Conservation (phyloP, 2,113 vertebrate species). For the Carassius auratus region DNA sequence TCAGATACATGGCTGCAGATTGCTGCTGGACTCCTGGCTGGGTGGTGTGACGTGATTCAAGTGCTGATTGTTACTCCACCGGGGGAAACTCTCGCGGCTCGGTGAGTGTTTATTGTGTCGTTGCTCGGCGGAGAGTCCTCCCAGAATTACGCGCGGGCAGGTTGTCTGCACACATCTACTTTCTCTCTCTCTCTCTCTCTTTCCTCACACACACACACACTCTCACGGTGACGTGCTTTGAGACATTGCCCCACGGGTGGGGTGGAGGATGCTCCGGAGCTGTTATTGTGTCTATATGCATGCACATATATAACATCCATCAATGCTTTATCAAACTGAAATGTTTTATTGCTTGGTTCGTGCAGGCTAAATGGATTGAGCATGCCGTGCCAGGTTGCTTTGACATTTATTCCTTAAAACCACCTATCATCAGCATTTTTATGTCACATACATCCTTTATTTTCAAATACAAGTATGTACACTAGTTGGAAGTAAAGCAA, state of each 20-base stretch:
- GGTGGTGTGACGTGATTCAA: slow-evolving; percentile 1
- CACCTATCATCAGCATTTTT: neutral
- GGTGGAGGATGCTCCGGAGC: slow-evolving; percentile 3
- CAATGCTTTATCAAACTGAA: neutral
- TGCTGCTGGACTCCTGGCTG: slow-evolving; percentile 58
- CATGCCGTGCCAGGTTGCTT: neutral
- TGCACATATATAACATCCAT: neutral
- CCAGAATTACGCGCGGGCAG: slow-evolving; percentile 63
- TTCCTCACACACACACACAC: slow-evolving; percentile 23
- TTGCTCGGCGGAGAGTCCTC: slow-evolving; percentile 75
- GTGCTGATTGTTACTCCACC: slow-evolving; percentile 67
- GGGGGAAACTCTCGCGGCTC: slow-evolving; percentile 62
- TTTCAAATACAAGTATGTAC: neutral
- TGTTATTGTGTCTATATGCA: slow-evolving; percentile 24
- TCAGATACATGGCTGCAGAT: slow-evolving; percentile 80
- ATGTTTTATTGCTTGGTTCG: neutral
- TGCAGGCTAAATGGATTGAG: neutral
- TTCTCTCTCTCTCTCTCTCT: neutral
- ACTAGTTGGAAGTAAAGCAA: no score
- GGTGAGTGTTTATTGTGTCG: slow-evolving; percentile 74
- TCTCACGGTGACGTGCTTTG: slow-evolving; percentile 43
- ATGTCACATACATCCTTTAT: neutral
- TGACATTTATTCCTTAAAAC: neutral
- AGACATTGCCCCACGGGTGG: slow-evolving; percentile 43
- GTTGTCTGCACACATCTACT: slow-evolving; percentile 59